Evolutionary conservation across 2,888 invertebrate genomes (phyloP), one percentile per base, ranked within the genome.

Genomic region (Actias luna): DNA sequence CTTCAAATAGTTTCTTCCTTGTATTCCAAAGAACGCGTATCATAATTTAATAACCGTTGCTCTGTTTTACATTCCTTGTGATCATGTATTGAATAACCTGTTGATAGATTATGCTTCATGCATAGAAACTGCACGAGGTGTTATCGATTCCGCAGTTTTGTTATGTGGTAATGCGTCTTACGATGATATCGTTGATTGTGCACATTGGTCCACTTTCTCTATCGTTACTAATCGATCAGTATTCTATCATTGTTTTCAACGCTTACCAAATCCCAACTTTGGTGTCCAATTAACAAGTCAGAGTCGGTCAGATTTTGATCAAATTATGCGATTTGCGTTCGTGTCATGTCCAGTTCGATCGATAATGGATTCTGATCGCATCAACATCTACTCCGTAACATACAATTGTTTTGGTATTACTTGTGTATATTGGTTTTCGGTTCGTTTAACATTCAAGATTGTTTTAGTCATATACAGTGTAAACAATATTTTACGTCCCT

Each of bases 161-260:
- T 25, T 1, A 46, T 10, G 14, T 42, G 16, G 22, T 46, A 25
- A 46, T 50, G 4, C 46, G 22, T 12, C 46, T 50, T 50, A 25
- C 42, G 46, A 50, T 22, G 25, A 1, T 12, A 22, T 12, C 12
- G 12, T 50, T 22, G 1, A 16, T 55, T 55, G 29, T 27, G n/a
- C 27, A 29, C 55, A 55, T 7, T 55, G 55, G 29, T 55, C 55
- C 55, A 55, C 55, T 55, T 55, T 55, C 55, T 29, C 55, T 55
- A n/a, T 55, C 29, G 29, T 55, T 29, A 29, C 55, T n/a, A 29
- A 55, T 55, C 29, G 5, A 55, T 55, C 55, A 29, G 29, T 55
- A 55, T 55, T 55, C 55, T 7, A 29, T 29, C 4, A n/a, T 1
- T 55, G 55, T 22, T n/a, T 27, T 55, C 27, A 14, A 55, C 29